Conservation (phyloP, 2,888 invertebrate genomes). For the Sericinus montela region DNA sequence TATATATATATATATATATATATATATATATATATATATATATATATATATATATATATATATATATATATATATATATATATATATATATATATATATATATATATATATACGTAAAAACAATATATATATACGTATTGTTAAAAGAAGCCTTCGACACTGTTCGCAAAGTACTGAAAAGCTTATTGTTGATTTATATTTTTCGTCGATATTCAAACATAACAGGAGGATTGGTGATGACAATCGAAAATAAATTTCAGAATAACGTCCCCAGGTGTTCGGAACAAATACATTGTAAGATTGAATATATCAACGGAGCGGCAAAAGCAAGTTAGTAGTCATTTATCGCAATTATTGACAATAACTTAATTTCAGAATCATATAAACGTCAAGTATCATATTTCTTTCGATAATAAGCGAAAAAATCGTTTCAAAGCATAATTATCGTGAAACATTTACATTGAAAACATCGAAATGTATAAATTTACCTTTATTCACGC, state of each 20-base stretch:
- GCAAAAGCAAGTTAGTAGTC: conserved; percentile 33
- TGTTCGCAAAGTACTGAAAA: conserved; percentile 4
- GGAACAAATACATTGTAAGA: conserved; percentile 59
- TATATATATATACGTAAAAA: no score
- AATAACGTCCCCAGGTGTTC: conserved; percentile 44
- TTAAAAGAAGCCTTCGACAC: conserved; percentile 4
- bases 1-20: no score
- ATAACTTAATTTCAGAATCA: conserved; percentile 26
- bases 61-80: no score
- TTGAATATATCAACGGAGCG: conserved; percentile 31
- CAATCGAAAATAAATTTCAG: conserved; percentile 45
- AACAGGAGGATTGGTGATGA: conserved; percentile 40
- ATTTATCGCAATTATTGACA: conserved; percentile 23
- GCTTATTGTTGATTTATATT: conserved; percentile 24
- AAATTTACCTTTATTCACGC: conserved; percentile 15
- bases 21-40: no score
- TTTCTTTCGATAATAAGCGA: conserved; percentile 18
- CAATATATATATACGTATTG: no score
- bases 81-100: no score
- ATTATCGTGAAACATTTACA: conserved; percentile 25
- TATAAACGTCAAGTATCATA: conserved; percentile 3
- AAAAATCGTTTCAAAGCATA: conserved; percentile 21
- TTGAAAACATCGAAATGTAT: conserved; percentile 10
- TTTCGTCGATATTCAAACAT: conserved; percentile 34
- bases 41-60: no score